phyloP scores from a whole-genome alignment of 2,797 vertebrate genomes.

The Mionectes olivaceus region DNA sequence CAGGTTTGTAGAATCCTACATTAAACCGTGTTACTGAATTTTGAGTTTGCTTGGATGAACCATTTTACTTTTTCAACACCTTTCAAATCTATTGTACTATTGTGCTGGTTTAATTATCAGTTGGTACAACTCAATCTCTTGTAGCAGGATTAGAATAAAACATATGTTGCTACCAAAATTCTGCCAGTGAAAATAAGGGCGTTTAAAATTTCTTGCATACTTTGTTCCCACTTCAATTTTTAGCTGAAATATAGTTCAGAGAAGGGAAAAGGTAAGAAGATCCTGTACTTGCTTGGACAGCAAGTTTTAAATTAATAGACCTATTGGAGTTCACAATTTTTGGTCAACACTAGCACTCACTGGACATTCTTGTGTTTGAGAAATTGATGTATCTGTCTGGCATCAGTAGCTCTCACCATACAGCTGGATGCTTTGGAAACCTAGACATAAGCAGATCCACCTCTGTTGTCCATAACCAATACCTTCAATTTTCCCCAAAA shows the following conservation, averaged over 20 bases:
- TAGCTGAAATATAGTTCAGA: neutral
- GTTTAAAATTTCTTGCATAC: neutral
- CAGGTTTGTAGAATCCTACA: neutral
- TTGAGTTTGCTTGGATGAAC: neutral
- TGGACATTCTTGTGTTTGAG: neutral
- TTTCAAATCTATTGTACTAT: neutral
- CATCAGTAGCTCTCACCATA: neutral
- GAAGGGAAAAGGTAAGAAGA: neutral
- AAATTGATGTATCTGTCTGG: neutral
- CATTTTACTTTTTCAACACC: neutral
- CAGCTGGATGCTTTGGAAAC: neutral
- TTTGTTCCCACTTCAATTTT: neutral
- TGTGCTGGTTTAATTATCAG: neutral
- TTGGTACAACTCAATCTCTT: neutral
- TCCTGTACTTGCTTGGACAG: neutral
- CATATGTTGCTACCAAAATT: neutral
- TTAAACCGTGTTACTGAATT: neutral
- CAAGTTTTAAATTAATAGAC: neutral
- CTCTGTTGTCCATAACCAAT: neutral
- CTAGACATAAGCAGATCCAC: neutral
- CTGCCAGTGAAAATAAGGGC: neutral
- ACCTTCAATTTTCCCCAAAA: neutral
- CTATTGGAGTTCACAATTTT: neutral
- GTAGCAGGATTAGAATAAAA: neutral
- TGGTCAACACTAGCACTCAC: neutral